These are phyloP conservation scores for Conomelus anceps DNA, from an alignment of 2,888 invertebrate species.

Conservation along the genomic window DNA sequence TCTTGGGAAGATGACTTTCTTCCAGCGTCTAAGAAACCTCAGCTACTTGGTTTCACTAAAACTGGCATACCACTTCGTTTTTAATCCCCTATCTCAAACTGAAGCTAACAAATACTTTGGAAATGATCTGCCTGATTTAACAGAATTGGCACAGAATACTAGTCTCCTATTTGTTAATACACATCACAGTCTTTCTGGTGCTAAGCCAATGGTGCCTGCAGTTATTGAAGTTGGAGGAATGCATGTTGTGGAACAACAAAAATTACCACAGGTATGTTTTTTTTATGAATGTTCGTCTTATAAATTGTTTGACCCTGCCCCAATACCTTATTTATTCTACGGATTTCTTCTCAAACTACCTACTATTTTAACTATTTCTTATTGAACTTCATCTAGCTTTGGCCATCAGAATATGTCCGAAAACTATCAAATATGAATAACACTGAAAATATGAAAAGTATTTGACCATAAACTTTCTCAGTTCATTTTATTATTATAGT, in stretches of 20 bases:
- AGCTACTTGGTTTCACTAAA: constrained; percentile 32
- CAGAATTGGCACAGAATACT: constrained; percentile 44
- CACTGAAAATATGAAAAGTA: no score
- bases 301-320: no score
- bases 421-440: no score
- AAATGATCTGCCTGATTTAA: constrained; percentile 37
- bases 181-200: background rate
- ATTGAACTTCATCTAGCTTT: no score
- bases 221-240: constrained; percentile 42
- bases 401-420: no score
- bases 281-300: background rate
- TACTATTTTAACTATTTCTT: no score
- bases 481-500: no score
- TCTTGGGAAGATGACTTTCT: constrained; percentile 38
- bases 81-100: constrained; percentile 21
- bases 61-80: constrained; percentile 17
- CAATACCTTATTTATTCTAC: no score
- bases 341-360: no score
- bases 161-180: constrained; percentile 35
- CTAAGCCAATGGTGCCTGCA: constrained; percentile 40
- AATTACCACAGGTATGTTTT: constrained; percentile 33
- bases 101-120: constrained; percentile 36
- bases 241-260: constrained; percentile 41
- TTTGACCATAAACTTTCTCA: no score
- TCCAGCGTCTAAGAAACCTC: constrained; percentile 37